Base-by-base conservation (phyloP, 35 echinoderm and acorn worm species). In the Ophioderma brevispina region DNA sequence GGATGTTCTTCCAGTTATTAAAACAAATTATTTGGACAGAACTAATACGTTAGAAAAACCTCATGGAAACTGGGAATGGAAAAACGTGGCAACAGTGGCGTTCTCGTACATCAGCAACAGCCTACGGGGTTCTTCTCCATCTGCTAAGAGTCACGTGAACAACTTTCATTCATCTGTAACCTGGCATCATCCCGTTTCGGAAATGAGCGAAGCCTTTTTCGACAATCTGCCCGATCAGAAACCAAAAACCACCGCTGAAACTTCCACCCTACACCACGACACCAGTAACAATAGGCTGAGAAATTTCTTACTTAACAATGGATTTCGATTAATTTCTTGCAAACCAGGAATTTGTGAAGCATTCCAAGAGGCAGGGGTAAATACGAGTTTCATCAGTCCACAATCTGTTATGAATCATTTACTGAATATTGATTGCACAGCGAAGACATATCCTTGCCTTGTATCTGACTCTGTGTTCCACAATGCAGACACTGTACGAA, bases 1-100 rank as follows among this genome's bases (percentile, higher is more conserved):
- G 83, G 49, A 85, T n/a, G 83, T 85, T 55, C 52, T 85, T 3
- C 83, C 83, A 37, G 83, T 85, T 52, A 37, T 38, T 19, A 37
- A 36, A 19, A 52, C n/a, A n/a, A 52, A 32, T 32, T 19, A 52
- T n/a, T 5, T 1, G 2, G 23, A n/a, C 55, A 38, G 35, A 21
- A 4, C n/a, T 23, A 80, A 80, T 10, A 2, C 2, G 4, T 18
- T 25, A 3, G 52, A 85, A 10, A 35, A 85, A n/a, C 63, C 38
- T 37, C 52, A 36, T 33, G 43, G 36, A 23, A 33, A 36, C 32
- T 70, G 43, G 31, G 33, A 39, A 32, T 31, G 63, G 18, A 23
- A 11, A 85, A 63, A 13, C 23, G 28, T 70, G 32, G 13, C n/a
- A 0, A 19, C n/a, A 70, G n/a, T n/a, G n/a, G n/a, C n/a, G n/a